A percentile compares a stretch with the other conserved stretches of the same genome.
Evolutionary conservation across 2,797 vertebrate genomes (phyloP).

Genomic region (Gorsachius magnificus): DNA sequence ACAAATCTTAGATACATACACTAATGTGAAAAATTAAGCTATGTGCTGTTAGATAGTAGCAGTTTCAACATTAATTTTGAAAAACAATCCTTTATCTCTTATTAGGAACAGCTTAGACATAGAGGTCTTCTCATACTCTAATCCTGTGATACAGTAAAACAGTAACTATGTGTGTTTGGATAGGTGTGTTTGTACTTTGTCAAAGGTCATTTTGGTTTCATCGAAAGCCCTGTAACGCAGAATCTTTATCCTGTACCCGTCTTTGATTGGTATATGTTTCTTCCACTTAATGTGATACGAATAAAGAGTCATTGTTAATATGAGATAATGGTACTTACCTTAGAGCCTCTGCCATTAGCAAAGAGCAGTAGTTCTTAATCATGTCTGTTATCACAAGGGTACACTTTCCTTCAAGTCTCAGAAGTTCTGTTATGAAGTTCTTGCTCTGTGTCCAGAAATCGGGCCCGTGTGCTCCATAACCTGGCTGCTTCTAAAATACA

Average conservation of each 20-base stretch:
- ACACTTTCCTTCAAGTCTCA: neutral
- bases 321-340: slow-evolving; percentile 26
- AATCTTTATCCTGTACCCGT: neutral
- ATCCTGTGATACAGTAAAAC: slow-evolving; percentile 8
- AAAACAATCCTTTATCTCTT: neutral
- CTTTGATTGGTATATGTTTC: slow-evolving; percentile 15
- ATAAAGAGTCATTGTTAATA: slow-evolving; percentile 42
- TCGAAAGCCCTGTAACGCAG: neutral
- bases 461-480: neutral
- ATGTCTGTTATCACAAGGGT: neutral
- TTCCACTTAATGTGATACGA: slow-evolving; percentile 43
- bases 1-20: neutral
- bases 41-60: neutral
- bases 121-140: neutral
- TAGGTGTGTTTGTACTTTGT: slow-evolving; percentile 30
- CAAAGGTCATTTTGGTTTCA: slow-evolving; percentile 6
- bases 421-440: neutral
- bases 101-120: neutral
- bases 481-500: neutral
- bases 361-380: neutral
- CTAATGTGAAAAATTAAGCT: neutral
- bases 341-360: neutral
- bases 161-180: slow-evolving; percentile 20
- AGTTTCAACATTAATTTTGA: neutral
- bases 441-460: neutral